Conservation (phyloP, 64 coral and sea anemone genomes). For the Astreopora myriophthalma region DNA sequence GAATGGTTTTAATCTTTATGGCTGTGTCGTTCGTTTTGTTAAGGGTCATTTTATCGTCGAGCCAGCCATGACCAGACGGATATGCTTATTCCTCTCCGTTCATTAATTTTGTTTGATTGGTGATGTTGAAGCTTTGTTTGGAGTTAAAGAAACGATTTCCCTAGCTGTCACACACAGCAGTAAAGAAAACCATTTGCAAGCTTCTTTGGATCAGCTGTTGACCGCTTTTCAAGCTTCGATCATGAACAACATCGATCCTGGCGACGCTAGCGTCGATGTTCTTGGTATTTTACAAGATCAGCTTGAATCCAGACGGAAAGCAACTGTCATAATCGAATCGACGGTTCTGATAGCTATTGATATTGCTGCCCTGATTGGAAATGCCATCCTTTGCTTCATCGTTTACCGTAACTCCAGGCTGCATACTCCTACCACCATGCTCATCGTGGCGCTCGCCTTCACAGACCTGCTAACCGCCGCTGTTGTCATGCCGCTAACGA, state of each 20-base stretch:
- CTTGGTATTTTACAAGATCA: slow-evolving; percentile 1
- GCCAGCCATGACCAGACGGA: too few species aligned
- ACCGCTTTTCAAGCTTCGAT: not conserved
- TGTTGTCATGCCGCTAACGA: slow-evolving; percentile 8
- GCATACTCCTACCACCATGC: slow-evolving; percentile 2
- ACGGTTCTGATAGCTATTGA: slow-evolving; percentile 16
- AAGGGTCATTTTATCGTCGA: not conserved
- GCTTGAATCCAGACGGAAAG: slow-evolving; percentile 10
- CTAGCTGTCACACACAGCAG: too few species aligned
- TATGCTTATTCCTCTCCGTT: too few species aligned
- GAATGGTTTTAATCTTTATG: not conserved
- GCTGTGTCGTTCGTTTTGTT: not conserved
- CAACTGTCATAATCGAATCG: not conserved
- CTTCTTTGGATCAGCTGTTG: not conserved
- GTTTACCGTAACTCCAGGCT: slow-evolving; percentile 23
- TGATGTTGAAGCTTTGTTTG: too few species aligned
- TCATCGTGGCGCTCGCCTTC: slow-evolving; percentile 16
- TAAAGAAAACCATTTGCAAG: too few species aligned
- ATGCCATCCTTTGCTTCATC: slow-evolving; percentile 32
- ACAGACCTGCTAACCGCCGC: slow-evolving; percentile 17
- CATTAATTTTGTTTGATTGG: too few species aligned
- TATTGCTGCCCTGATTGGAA: slow-evolving; percentile 6
- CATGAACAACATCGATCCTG: slow-evolving; percentile 49
- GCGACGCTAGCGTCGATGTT: slow-evolving; percentile 33
- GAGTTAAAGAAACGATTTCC: too few species aligned